Evolutionary conservation across 2,113 vertebrate species (phyloP).

Genomic region (Saiga tatarica): DNA sequence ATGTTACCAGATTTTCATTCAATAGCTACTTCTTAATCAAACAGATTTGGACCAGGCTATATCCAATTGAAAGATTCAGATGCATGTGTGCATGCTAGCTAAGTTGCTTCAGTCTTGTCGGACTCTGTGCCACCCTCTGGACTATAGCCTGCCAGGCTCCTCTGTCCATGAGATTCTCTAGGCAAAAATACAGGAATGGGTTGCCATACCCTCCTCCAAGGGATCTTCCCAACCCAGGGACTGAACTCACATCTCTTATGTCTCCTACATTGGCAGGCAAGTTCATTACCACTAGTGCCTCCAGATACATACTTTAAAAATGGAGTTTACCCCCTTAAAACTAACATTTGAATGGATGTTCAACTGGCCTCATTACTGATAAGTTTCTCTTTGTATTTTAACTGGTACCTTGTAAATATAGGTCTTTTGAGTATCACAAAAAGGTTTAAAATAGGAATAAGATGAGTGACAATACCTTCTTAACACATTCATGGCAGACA

Average conservation of each 20-base stretch:
- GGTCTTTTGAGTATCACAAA: not conserved
- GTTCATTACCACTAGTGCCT: not conserved
- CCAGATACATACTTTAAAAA: not conserved
- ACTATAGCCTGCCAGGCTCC: not conserved
- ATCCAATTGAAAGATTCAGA: not conserved
- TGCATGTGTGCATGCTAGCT: not conserved
- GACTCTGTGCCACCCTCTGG: not conserved
- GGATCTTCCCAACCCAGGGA: not conserved
- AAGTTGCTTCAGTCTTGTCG: not conserved
- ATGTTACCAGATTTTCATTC: not conserved
- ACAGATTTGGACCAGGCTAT: not conserved
- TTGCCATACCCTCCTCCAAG: not conserved
- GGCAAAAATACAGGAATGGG: not conserved
- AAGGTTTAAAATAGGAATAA: not conserved
- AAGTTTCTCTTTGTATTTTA: not conserved
- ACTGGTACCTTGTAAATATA: not conserved
- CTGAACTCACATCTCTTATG: not conserved
- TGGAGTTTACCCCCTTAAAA: not conserved
- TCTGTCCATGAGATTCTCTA: not conserved
- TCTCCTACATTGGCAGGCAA: not conserved
- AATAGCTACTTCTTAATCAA: not conserved
- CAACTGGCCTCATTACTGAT: not conserved
- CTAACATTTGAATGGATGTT: not conserved
- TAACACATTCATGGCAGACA: not conserved
- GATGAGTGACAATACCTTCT: not conserved